Conservation (phyloP, 2,888 invertebrate species). For the Amorpha juglandis region DNA sequence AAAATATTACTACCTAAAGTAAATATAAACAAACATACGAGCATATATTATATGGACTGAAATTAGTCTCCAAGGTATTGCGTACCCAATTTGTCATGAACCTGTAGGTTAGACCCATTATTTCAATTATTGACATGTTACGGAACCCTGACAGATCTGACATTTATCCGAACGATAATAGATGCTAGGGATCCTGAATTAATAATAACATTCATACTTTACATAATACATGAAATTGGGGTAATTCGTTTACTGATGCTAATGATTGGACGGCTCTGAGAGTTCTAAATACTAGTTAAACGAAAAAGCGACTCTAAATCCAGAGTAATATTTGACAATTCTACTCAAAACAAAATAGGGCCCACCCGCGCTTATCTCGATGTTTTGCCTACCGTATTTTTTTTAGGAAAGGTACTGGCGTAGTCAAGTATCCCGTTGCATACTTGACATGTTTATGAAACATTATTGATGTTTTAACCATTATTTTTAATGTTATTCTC, state of each 20-base stretch:
- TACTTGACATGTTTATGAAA: no score
- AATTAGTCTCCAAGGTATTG: constrained; percentile 8
- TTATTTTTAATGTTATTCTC: no score
- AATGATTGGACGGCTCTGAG: no score
- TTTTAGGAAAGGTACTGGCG: no score
- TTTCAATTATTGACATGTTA: constrained; percentile 13
- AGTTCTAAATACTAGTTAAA: no score
- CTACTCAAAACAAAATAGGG: no score
- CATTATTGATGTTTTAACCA: no score
- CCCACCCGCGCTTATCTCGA: no score
- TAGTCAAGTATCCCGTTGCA: no score
- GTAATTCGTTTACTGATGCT: background rate
- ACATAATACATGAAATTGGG: background rate
- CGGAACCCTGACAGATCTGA: constrained; percentile 11
- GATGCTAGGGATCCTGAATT: background rate
- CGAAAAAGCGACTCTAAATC: no score
- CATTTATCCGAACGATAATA: background rate
- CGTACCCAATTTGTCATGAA: background rate
- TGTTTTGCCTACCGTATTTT: no score
- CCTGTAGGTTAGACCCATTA: background rate
- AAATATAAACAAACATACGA: background rate
- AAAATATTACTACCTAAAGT: background rate
- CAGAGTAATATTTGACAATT: no score
- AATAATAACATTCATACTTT: background rate
- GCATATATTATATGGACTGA: background rate